Conservation (phyloP, 2,888 invertebrate genomes). For the Chrysina gloriosa region DNA sequence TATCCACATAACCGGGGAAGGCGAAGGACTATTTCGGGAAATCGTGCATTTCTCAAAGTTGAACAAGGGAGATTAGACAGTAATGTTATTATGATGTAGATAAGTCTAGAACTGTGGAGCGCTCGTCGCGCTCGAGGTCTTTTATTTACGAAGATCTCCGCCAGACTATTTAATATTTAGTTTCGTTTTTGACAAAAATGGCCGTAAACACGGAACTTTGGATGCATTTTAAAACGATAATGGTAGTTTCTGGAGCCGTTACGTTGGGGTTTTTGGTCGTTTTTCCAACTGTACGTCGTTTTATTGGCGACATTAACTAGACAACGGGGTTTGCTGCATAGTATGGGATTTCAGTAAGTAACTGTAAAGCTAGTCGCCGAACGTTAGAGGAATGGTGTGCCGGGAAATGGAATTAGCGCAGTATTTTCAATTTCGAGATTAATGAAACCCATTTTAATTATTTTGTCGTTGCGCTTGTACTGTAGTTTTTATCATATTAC, state of each 20-base stretch:
- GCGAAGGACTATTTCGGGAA: constrained; percentile 33
- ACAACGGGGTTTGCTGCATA: constrained; percentile 3
- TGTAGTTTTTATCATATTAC: too few species aligned
- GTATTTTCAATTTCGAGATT: too few species aligned
- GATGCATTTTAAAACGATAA: constrained; percentile 30
- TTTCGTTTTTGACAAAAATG: constrained; percentile 21
- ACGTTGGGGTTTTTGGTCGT: not conserved
- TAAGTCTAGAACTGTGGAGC: constrained; percentile 37
- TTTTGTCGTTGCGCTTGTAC: too few species aligned
- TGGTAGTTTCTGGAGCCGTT: not conserved
- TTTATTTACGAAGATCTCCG: constrained; percentile 25
- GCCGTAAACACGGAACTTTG: constrained; percentile 20
- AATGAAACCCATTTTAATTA: too few species aligned
- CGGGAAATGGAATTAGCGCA: too few species aligned
- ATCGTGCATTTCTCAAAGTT: constrained; percentile 41
- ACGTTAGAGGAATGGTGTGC: too few species aligned
- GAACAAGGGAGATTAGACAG: constrained; percentile 42
- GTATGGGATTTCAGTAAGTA: not conserved
- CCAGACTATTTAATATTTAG: constrained; percentile 29
- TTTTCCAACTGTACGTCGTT: not conserved
- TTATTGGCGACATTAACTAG: constrained; percentile 9
- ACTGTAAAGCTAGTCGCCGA: too few species aligned
- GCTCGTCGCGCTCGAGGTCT: not conserved
- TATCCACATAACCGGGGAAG: constrained; percentile 18
- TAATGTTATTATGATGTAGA: constrained; percentile 44